These are phyloP conservation scores for Helicoverpa assulta DNA, from an alignment of 2,888 invertebrate genomes.

Conservation along the genomic window DNA sequence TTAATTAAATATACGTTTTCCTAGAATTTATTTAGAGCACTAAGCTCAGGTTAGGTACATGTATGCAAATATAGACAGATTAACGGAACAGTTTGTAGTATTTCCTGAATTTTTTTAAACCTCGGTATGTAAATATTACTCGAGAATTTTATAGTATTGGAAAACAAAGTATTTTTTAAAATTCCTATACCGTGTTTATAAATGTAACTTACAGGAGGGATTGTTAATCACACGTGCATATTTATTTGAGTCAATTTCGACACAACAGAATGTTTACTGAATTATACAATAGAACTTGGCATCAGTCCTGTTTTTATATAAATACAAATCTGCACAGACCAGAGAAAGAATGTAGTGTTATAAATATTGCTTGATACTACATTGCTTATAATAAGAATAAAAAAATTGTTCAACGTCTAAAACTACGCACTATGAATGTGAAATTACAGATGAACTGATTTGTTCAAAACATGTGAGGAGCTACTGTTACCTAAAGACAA, in stretches of 20 bases:
- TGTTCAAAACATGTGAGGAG: conserved; percentile 5
- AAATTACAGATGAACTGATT: conserved; percentile 26
- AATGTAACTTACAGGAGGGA: too few species aligned
- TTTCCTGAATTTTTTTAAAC: too few species aligned
- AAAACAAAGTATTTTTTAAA: too few species aligned
- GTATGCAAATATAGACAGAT: too few species aligned
- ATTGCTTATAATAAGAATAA: conserved; percentile 23
- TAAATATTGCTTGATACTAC: conserved; percentile 29
- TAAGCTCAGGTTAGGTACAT: conserved; percentile 7
- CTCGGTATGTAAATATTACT: too few species aligned
- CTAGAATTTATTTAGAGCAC: conserved; percentile 15
- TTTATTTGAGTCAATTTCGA: neutral
- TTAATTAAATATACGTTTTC: conserved; percentile 14
- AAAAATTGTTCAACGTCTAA: conserved; percentile 33
- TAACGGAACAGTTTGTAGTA: too few species aligned
- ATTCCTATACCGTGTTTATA: too few species aligned
- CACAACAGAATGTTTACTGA: conserved; percentile 13
- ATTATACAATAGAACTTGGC: conserved; percentile 42
- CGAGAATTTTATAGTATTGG: too few species aligned
- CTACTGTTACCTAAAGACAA: too few species aligned
- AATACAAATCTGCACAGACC: conserved; percentile 15
- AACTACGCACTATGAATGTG: conserved; percentile 27
- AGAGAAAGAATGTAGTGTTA: conserved; percentile 16
- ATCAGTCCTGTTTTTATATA: conserved; percentile 24
- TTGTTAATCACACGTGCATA: neutral